Conservation (phyloP, 2,888 invertebrate species). For the Clepsis dumicolana region DNA sequence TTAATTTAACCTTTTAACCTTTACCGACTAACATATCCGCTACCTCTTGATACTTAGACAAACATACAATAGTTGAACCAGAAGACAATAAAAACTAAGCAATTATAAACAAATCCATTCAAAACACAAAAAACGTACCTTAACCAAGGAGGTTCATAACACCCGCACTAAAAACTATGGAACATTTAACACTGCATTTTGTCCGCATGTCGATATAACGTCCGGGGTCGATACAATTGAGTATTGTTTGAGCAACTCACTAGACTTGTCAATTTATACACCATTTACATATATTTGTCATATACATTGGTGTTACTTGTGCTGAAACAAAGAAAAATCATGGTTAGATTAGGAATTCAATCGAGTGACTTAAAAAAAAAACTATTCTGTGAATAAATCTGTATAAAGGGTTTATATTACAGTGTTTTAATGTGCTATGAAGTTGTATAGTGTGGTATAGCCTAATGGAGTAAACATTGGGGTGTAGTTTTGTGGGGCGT, state of each 20-base stretch:
- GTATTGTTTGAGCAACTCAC: slow-evolving; percentile 57
- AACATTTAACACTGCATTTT: slow-evolving; percentile 21
- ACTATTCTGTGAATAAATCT: no score
- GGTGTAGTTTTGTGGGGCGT: no score
- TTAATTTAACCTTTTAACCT: background rate
- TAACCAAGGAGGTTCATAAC: slow-evolving; percentile 3
- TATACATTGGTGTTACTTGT: slow-evolving; percentile 59
- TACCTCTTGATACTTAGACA: background rate
- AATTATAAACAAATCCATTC: slow-evolving; percentile 13
- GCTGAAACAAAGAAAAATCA: slow-evolving; percentile 57
- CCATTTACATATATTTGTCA: slow-evolving; percentile 56
- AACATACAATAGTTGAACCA: slow-evolving; percentile 11
- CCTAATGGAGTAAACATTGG: no score
- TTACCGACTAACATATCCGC: background rate
- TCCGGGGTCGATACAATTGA: slow-evolving; percentile 48
- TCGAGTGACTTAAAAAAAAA: no score
- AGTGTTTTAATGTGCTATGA: no score
- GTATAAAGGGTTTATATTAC: no score
- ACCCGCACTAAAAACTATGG: slow-evolving; percentile 14
- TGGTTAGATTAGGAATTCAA: background rate
- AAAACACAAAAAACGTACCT: slow-evolving; percentile 5
- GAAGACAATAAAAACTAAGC: slow-evolving; percentile 27
- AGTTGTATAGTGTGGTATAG: no score
- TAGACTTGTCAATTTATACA: slow-evolving; percentile 55
- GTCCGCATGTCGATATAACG: slow-evolving; percentile 9